These are phyloP conservation scores for Butorides virescens DNA, from an alignment of 2,113 vertebrate genomes.

Conservation along the genomic window DNA sequence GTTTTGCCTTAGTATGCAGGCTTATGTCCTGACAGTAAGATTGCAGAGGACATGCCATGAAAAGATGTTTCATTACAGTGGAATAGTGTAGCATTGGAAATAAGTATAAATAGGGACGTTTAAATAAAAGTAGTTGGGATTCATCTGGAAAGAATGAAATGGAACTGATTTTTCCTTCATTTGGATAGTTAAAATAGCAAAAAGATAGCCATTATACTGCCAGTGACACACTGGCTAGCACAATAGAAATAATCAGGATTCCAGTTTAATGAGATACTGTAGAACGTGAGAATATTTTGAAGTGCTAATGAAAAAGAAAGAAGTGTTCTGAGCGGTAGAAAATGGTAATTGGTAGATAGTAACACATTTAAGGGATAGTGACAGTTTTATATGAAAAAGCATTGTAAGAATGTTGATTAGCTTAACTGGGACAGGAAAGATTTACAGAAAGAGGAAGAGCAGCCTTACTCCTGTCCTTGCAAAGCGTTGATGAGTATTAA, in stretches of 20 bases:
- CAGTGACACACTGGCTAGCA: slow-evolving; percentile 1
- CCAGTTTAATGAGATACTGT: slow-evolving; percentile 22
- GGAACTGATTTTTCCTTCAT: slow-evolving; percentile 31
- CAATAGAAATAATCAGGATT: slow-evolving; percentile 50
- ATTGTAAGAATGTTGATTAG: slow-evolving; percentile 21
- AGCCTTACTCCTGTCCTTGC: background rate
- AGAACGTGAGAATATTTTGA: slow-evolving; percentile 6
- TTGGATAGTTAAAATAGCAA: background rate
- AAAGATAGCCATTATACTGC: background rate
- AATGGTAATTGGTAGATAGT: slow-evolving; percentile 23
- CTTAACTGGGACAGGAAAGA: background rate
- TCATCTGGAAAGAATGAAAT: background rate
- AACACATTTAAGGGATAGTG: background rate
- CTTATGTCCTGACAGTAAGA: background rate
- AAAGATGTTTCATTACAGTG: background rate
- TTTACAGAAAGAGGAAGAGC: slow-evolving; percentile 3
- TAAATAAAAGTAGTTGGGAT: background rate
- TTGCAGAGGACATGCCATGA: background rate
- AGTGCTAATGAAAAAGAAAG: slow-evolving; percentile 28
- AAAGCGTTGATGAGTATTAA: background rate
- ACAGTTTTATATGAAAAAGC: slow-evolving; percentile 10
- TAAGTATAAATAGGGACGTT: background rate
- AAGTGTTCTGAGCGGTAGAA: background rate
- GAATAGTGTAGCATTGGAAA: background rate
- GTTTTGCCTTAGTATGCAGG: background rate